Base-by-base conservation (phyloP, 2,888 invertebrate species). In the Endomychus coccineus region DNA sequence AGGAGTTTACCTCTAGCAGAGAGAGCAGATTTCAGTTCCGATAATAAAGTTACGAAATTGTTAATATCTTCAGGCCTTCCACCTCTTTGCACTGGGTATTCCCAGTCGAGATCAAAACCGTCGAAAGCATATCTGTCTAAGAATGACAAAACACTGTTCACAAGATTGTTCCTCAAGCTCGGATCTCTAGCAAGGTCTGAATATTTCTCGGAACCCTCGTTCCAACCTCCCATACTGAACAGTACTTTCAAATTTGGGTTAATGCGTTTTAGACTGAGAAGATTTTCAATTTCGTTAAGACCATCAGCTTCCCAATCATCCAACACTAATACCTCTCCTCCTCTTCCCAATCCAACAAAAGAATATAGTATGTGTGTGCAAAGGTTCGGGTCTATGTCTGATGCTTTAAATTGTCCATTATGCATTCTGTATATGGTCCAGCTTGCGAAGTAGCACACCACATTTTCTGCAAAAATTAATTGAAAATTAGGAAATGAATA, bases 81-180 rank as follows among this genome's bases (percentile, higher is more conserved):
- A 5, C 48, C 48, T 34, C 52, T 44, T 22, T 44, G 44, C 13
- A 80, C 84, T 3, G 88, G 87, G 58, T 88, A 88, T 61, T 88
- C 87, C 87, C 87, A 87, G 56, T 87, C 86, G 45, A 87, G 69
- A 56, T 87, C 87, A 50, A 87, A 75, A 1, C 87, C 87, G 53
- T 87, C 86, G 47, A 88, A 88, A 12, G 74, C 66, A 54, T 84
- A 85, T 51, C 77, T 70, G 32, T 78, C 67, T 66, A 87, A 71
- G 57, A 81, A 83, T 4, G 15, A 19, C 5, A 46, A 33, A 2
- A 41, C 38, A 6, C 31, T 37, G 4, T 34, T 27, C 9, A 34
- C 12, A 25, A 41, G 34, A 27, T 31, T 39, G 9, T 22, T 16
- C 7, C 41, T 23, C 9, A 27, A 14, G 10, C 10, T 11, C 6